Percentiles rank a stretch among this genome's conserved stretches.
Conservation (phyloP, 2,797 vertebrate genomes). For the Philypnodon macrostomus region DNA sequence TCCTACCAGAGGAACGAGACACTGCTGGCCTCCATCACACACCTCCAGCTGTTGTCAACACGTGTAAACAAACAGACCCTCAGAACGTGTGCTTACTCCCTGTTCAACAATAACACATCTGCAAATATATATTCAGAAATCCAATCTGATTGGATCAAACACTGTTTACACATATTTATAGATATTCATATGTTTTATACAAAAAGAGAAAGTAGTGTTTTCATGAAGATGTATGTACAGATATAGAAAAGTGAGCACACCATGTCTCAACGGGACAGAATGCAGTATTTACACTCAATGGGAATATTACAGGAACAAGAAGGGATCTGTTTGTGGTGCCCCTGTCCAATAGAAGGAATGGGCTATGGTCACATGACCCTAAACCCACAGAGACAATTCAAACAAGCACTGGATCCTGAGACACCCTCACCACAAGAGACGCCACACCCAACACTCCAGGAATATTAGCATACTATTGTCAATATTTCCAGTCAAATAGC, state of each 20-base stretch:
- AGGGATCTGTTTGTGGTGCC: constrained; percentile 42
- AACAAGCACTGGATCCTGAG: constrained; percentile 50
- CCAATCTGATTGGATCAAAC: constrained; percentile 65
- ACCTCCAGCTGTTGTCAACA: constrained; percentile 23
- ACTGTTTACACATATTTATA: constrained; percentile 42
- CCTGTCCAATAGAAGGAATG: constrained; percentile 21
- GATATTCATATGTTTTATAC: constrained; percentile 52
- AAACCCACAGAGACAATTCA: constrained; percentile 13
- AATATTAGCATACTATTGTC: constrained; percentile 24
- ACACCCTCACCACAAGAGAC: constrained; percentile 34
- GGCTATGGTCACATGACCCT: constrained; percentile 41
- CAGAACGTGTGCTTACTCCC: constrained; percentile 50
- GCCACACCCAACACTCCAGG: constrained; percentile 34
- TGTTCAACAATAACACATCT: constrained; percentile 43
- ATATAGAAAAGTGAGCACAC: constrained; percentile 61
- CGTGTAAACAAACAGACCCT: constrained; percentile 35
- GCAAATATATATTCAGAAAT: constrained; percentile 59
- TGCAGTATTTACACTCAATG: constrained; percentile 67
- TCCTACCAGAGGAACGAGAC: constrained; percentile 47
- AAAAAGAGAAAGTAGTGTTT: constrained; percentile 59
- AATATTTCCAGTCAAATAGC: too few relatives aligned
- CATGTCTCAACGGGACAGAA: constrained; percentile 53
- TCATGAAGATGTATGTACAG: constrained; percentile 63
- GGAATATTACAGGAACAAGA: constrained; percentile 30
- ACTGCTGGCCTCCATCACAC: constrained; percentile 20